Evolutionary conservation across 2,113 vertebrate species (phyloP).

Genomic region (Petaurus breviceps): DNA sequence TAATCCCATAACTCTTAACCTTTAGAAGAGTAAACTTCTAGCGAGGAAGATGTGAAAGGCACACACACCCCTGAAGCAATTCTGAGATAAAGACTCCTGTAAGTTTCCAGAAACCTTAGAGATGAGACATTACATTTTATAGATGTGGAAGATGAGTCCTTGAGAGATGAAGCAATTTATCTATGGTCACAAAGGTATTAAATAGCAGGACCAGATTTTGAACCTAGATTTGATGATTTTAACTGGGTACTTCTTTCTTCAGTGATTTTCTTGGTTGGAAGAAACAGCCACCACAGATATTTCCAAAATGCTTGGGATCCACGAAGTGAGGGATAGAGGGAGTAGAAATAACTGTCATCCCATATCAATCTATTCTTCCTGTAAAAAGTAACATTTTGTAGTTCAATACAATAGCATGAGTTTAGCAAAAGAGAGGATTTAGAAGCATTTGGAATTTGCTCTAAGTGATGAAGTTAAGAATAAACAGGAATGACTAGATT

Average conservation of each 20-base stretch:
- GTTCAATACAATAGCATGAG: too few species aligned
- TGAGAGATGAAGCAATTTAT: background rate
- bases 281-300: background rate
- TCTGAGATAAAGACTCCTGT: background rate
- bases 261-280: background rate
- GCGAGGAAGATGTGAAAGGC: background rate
- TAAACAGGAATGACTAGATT: too few species aligned
- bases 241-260: background rate
- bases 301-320: background rate
- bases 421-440: too few species aligned
- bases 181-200: background rate
- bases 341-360: too few species aligned
- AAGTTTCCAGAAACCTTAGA: background rate
- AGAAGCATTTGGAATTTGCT: too few species aligned
- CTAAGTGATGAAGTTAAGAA: too few species aligned
- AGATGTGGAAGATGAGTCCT: background rate
- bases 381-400: too few species aligned
- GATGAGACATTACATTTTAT: background rate
- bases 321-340: background rate
- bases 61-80: background rate
- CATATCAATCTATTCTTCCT: too few species aligned
- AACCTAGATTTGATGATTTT: background rate
- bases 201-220: background rate
- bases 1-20: background rate
- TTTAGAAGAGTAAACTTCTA: background rate